phyloP scores from a whole-genome alignment of 1,140 invertebrate species.

The Hermetia illucens region DNA sequence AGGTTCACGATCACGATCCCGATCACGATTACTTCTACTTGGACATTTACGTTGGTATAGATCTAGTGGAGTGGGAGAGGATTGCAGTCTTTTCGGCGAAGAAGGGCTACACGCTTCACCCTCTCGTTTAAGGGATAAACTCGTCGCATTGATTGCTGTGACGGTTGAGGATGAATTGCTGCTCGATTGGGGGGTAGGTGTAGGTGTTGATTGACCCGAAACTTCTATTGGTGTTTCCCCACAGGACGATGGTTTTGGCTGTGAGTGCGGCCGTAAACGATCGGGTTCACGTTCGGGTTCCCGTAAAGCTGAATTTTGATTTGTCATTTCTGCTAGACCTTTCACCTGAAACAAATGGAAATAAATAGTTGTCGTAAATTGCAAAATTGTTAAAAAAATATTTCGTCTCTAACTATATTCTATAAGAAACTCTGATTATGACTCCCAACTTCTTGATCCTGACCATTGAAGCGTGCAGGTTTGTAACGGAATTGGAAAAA shows the following conservation, averaged over 20 bases:
- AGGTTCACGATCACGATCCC: not conserved
- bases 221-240: conserved; percentile 11
- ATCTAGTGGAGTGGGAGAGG: conserved; percentile 24
- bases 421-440: no score
- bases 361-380: not conserved
- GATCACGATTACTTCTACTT: conserved; percentile 5
- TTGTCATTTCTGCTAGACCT: conserved; percentile 83
- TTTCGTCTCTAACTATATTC: no score
- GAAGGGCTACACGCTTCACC: conserved; percentile 24
- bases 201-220: conserved; percentile 6
- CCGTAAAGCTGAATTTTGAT: conserved; percentile 45
- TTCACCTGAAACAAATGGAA: conserved; percentile 43
- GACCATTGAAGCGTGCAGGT: no score
- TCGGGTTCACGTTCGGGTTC: conserved; percentile 30
- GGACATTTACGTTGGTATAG: conserved; percentile 23
- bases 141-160: conserved; percentile 4
- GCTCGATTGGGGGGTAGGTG: conserved; percentile 6
- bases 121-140: conserved; percentile 7
- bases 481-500: no score
- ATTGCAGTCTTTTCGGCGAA: conserved; percentile 18
- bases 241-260: conserved; percentile 14
- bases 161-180: conserved; percentile 8
- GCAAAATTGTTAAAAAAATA: not conserved
- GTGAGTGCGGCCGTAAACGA: conserved; percentile 25
- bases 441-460: no score